Evolutionary conservation across 35 echinoderm and acorn worm genomes (phyloP), one percentile per base, ranked within the genome.

Genomic region (Diadema setosum): DNA sequence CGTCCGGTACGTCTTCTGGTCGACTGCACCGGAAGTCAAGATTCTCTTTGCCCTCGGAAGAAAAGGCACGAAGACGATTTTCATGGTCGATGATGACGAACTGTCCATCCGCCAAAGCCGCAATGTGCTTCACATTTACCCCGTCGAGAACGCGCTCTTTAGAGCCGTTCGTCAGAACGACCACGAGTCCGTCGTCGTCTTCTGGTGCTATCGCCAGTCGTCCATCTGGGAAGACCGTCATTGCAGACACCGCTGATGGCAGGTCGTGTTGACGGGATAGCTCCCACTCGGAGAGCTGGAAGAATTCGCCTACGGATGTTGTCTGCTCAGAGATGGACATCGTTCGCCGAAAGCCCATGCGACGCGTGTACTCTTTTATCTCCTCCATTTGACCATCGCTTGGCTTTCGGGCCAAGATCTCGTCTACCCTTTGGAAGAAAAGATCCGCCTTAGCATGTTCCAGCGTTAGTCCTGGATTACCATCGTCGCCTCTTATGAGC

Each of bases 61-160:
- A 78, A 78, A 78, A 78, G 17, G 44, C 29, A 21, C 39, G 73
- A 44, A 78, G 73, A 9, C 35, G 40, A 44, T 78, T 78, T 20
- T 78, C 73, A 41, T 44, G 14, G 73, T 78, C 73, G 20, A 78
- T 78, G 33, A 78, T 44, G 15, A 78, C 73, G 73, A 78, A 78
- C 37, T 36, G 73, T 12, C 73, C 73, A 23, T 78, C 73, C 3
- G 73, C 39, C 21, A 78, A 43, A 9, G 73, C 73, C 24, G 73
- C 73, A 2, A 36, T 36, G 36, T 44, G 73, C 20, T 78, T 78
- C 15, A 78, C 73, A 21, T 78, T 78, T 5, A 78, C 73, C 17
- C 40, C 73, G 37, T 78, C 73, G 2, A 78, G 73, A 23, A 78
- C 73, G 20, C 40, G 73, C 35, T 42, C 73, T 78, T 41, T 78